Conservation (phyloP, 2,113 vertebrate genomes). For the Pterocles burchelli region DNA sequence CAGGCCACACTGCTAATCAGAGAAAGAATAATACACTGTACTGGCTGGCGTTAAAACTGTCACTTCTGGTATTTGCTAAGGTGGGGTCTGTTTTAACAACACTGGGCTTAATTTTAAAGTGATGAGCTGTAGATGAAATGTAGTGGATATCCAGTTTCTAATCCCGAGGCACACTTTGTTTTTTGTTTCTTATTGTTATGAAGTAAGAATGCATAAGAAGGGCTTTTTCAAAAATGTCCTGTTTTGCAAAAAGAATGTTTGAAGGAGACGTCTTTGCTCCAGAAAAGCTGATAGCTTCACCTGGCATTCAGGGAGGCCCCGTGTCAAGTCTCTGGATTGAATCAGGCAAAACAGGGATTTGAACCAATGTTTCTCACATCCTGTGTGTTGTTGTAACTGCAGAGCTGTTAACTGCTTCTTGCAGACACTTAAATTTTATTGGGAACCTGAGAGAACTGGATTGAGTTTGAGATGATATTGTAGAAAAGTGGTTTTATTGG, state of each 20-base stretch:
- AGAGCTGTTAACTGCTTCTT: not conserved
- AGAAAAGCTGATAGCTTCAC: not conserved
- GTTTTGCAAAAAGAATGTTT: not conserved
- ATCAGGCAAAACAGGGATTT: not conserved
- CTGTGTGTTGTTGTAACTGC: not conserved
- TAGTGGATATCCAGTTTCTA: not conserved
- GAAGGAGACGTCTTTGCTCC: not conserved
- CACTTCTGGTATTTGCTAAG: not conserved
- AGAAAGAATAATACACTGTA: not conserved
- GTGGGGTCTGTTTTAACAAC: not conserved
- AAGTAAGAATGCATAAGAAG: not conserved
- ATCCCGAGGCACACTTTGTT: not conserved
- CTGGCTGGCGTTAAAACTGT: not conserved
- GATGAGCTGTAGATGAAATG: conserved; percentile 19
- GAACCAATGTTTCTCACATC: not conserved
- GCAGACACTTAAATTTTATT: not conserved
- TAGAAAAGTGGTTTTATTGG: not conserved
- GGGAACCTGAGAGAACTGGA: not conserved
- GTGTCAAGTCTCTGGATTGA: not conserved
- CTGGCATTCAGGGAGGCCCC: not conserved
- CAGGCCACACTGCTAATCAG: conserved; percentile 21
- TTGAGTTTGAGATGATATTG: not conserved
- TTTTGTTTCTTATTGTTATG: not conserved
- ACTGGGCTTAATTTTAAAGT: not conserved
- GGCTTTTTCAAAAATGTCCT: not conserved